Evolutionary conservation across 2,797 vertebrate genomes (phyloP), one percentile per base, ranked within the genome.

Genomic region (Platalea minor): DNA sequence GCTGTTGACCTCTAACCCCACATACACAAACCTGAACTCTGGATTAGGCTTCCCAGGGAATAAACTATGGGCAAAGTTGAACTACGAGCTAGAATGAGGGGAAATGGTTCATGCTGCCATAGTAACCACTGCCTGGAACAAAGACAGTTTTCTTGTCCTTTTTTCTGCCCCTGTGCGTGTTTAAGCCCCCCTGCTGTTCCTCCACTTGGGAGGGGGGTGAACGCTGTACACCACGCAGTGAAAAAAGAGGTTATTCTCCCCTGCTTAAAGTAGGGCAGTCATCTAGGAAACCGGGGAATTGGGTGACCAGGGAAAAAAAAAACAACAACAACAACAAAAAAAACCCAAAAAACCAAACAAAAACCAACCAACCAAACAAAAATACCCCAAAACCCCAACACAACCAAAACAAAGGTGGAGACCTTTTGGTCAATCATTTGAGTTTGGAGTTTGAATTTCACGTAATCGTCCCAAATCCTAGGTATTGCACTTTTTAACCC

Each of bases 1-100:
- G 98, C 98, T 98, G 96, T 97, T 99, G 98, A 99, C 99, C 98
- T 98, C 97, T 98, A 98, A 98, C 98, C 98, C 98, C 89, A 85
- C 96, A 96, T 93, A 95, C 90, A 97, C 94, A 96, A 98, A 98
- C 97, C 97, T 98, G 98, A 98, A 98, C 98, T 98, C 98, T 97
- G 98, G 97, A 90, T 98, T 96, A 33, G 67, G 96, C 98, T 98
- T 98, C 97, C 98, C 92, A 94, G 98, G 98, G 98, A 97, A 90
- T 91, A 77, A 94, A 95, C 91, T 72, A 9, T 95, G 96, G 96
- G 89, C 93, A 91, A 88, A 97, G 94, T 95, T 95, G 95, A 96
- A 75, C 75, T 74, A 5, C 73, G 4, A 16, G 88, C 89, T 85
- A 67, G 79, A 61, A 87, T 59, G 93, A 96, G 97, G 98, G 98